Evolutionary conservation across 2,888 invertebrate species (phyloP), one percentile per base, ranked within the genome.

Genomic region (Pachliopta kotzebuea): DNA sequence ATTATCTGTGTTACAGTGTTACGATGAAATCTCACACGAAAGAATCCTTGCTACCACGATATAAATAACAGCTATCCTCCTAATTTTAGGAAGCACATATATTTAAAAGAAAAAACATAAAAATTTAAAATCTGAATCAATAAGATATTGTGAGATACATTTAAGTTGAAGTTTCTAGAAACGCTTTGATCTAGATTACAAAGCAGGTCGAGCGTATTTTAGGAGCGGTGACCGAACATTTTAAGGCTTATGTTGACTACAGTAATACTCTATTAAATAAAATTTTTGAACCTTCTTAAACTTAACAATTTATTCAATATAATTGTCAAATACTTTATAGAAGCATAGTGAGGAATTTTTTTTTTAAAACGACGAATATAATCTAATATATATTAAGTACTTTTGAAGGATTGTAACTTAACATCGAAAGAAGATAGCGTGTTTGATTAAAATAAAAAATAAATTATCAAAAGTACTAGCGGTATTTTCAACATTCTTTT

Each of bases 171-270:
- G 21, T 21, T 52, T 52, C 21, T 20, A 23, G 14, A 23, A 52
- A 1, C 45, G 45, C 26, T 54, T 61, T 55, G 55, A 54, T 21
- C 45, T 55, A 55, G 61, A 61, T 61, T 61, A 61, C 29, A 20
- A 61, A 61, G 24, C 55, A 61, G 55, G 61, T 55, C 61, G 54
- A 55, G 56, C 62, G 56, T 31, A 7, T 50, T 56, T 31, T 50
- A 18, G 52, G 23, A 17, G 50, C 56, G 37, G 31, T 56, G 56
- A 56, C 56, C 62, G 56, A 56, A 56, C 50, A 62, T 56, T 26
- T 55, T 29, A 55, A 55, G 55, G 55, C 17, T 29, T n/a, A 29
- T 29, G 29, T 18, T 11, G 29, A 29, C 55, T 23, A 55, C 55
- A 29, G 55, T 6, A n/a, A 52, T 50, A 9, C 23, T 57, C 31